Evolutionary conservation across 1,140 invertebrate genomes (phyloP), one percentile per base, ranked within the genome.

Genomic region (Eubasilissa regina): DNA sequence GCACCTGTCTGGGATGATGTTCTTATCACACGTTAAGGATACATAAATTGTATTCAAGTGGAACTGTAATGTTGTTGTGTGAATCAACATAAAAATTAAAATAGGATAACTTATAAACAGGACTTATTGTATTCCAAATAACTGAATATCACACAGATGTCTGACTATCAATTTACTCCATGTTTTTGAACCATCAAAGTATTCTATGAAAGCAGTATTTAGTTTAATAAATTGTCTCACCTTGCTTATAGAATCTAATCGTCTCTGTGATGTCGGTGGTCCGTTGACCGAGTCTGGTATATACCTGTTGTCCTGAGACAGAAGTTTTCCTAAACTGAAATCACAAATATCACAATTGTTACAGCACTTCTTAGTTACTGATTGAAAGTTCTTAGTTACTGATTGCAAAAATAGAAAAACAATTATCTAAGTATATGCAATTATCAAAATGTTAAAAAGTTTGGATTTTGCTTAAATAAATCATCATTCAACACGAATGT

Each of bases 191-290:
- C 11, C 13, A 53, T 17, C 51, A 53, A 53, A 53, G 13, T 13
- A 13, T 9, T 12, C 6, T 12, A 53, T 12, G 13, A 53, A 12
- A 53, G 7, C 11, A n/a, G n/a, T 48, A 4, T 35, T 6, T 9
- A 11, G 19, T 9, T 17, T 43, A 70, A 47, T 7, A 8, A n/a
- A 15, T 70, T 35, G 10, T 17, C 47, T 73, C 48, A 79, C 77
- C 58, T 79, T 79, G 58, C 68, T 74, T 35, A 79, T 73, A 15
- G 77, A 79, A 44, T 79, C 77, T 13, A 58, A 15, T 7, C 77
- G 13, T 51, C 58, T 79, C 53, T 79, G 77, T 0, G 68, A 62
- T 0, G 43, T 62, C 7, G 68, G 55, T 6, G 68, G 45, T 8
- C 21, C 56, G 51, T 60, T 77, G 45, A 3, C 48, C 12, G 53